Conservation (phyloP, 1,140 invertebrate genomes). For the Lepidurus arcticus region DNA sequence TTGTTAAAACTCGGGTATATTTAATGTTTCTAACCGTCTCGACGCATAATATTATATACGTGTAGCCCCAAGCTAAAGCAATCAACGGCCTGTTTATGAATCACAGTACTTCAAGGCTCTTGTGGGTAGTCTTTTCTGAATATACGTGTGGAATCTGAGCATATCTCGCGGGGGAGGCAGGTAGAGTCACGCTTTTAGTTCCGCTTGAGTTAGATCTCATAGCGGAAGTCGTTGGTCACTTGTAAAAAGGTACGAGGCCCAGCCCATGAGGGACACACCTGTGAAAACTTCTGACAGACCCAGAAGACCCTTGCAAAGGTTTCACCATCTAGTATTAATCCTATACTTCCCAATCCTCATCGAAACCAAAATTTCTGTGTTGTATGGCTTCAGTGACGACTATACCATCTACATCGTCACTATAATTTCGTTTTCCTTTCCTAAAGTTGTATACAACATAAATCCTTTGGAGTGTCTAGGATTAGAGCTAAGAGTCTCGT, state of each 20-base stretch:
- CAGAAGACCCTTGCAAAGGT: neutral
- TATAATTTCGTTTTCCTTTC: too few species aligned
- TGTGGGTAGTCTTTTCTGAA: neutral
- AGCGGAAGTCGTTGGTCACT: constrained; percentile 20
- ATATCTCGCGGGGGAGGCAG: neutral
- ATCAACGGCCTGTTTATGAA: neutral
- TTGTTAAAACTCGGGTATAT: neutral
- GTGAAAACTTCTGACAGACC: neutral
- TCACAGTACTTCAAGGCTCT: neutral
- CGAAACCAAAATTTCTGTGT: neutral
- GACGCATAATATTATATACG: neutral
- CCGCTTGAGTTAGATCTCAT: neutral
- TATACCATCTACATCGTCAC: too few species aligned
- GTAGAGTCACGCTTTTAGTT: neutral
- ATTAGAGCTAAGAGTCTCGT: too few species aligned
- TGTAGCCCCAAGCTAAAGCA: neutral
- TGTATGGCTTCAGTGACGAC: neutral
- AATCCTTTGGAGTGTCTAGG: too few species aligned
- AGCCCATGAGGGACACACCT: constrained; percentile 4
- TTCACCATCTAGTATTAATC: neutral
- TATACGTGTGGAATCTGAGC: neutral
- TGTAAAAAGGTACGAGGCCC: neutral
- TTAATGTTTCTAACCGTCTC: neutral
- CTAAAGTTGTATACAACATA: too few species aligned
- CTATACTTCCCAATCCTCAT: neutral